These are phyloP conservation scores for Nicator chloris DNA, from an alignment of 2,113 vertebrate species.

Conservation along the genomic window DNA sequence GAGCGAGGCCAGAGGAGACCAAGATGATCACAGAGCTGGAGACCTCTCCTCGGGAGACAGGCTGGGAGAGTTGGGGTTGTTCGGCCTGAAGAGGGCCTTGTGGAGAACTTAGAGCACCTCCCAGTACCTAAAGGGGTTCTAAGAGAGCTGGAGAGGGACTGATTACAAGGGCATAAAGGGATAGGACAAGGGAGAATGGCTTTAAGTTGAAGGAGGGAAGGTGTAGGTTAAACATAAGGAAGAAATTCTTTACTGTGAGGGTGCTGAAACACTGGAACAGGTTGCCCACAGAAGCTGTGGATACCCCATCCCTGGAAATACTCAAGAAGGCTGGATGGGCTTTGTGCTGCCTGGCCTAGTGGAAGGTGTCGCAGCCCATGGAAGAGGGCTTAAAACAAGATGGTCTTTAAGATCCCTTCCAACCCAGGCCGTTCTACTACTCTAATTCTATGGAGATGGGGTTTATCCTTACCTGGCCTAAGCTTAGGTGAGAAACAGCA, in stretches of 20 bases:
- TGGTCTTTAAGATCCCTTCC: background rate
- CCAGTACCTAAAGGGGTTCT: background rate
- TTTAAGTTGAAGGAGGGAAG: background rate
- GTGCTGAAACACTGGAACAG: background rate
- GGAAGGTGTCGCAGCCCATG: background rate
- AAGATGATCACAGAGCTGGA: background rate
- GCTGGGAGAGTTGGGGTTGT: rapidly evolving
- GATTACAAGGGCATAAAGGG: no score
- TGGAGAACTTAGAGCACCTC: background rate
- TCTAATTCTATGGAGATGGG: background rate
- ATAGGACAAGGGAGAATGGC: background rate
- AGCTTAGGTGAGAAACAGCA: background rate
- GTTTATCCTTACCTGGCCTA: background rate
- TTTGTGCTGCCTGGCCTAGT: background rate
- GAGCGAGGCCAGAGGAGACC: background rate
- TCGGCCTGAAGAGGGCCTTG: background rate
- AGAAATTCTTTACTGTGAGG: background rate
- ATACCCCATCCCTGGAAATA: background rate
- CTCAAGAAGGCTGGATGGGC: background rate
- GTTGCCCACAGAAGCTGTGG: background rate
- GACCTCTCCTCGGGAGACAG: background rate
- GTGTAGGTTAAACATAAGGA: background rate
- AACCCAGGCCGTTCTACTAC: rapidly evolving
- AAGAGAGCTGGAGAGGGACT: background rate
- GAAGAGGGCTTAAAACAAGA: background rate